Evolutionary conservation across 2,888 invertebrate species (phyloP), one percentile per base, ranked within the genome.

Genomic region (Amiota mariae): DNA sequence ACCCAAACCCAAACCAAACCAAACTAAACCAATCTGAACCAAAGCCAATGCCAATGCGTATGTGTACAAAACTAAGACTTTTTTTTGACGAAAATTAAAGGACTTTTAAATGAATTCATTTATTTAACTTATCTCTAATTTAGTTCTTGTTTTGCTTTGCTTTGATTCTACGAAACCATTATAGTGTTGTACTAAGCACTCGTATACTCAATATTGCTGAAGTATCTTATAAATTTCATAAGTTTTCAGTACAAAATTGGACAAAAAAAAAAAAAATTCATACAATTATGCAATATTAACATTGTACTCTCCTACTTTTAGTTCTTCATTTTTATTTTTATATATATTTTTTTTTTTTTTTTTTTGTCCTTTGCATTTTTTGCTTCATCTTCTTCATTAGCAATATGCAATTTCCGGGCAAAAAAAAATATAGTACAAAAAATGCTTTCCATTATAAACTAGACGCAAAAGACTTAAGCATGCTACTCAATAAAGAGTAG

Each of bases 61-160:
- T 36, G 36, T 36, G 36, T 36, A 36, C 36, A 36, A 36, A 36
- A 6, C 36, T 36, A 36, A 4, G 36, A 36, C 36, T 36, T 6
- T 36, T 36, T 2, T 61, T 56, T 72, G 72, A 71, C 75, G 9
- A 72, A 76, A 70, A 75, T 36, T 36, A 36, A 36, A 78, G 81
- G 83, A 81, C 81, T 78, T 78, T 78, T 78, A 74, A 80, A 75
- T 82, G 77, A 75, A 81, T 82, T 84, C 76, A 76, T 81, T 80
- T 78, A 75, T 64, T 72, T 73, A 76, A 67, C 13, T 73, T 51
- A 61, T 68, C 72, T 70, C 70, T 70, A 15, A 59, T 73, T 64
- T 56, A 36, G 36, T 36, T 36, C 8, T 36, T 36, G 3, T 36
- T 36, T 36, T 36, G 36, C 36, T 36, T 36, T 36, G 6, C 4